Percentiles rank a stretch among this genome's conserved stretches.
These are phyloP conservation scores for Eira barbara DNA, from an alignment of 2,113 vertebrate genomes.

Conservation along the genomic window DNA sequence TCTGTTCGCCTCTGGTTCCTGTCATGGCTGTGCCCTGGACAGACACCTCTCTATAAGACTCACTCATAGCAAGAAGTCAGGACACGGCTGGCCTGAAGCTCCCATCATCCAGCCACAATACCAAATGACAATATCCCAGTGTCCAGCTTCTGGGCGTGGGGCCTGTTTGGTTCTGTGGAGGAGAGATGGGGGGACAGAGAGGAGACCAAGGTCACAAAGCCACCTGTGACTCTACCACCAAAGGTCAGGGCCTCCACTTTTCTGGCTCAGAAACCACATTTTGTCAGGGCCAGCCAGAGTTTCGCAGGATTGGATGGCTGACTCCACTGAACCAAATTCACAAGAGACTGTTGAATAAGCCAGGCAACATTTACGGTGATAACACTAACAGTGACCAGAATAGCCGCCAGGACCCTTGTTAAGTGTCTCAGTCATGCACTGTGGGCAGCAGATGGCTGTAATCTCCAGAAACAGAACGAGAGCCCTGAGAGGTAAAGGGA, in stretches of 20 bases:
- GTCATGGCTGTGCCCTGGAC: not conserved
- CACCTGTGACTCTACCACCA: not conserved
- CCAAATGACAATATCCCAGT: not conserved
- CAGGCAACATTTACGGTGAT: not conserved
- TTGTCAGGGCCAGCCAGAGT: not conserved
- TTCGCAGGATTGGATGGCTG: not conserved
- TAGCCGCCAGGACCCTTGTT: not conserved
- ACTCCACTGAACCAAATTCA: not conserved
- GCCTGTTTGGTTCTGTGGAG: not conserved
- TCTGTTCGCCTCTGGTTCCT: not conserved
- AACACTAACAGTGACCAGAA: not conserved
- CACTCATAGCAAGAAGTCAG: not conserved
- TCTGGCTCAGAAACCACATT: not conserved
- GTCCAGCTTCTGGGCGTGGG: not conserved
- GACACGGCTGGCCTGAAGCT: not conserved
- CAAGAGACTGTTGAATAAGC: not conserved
- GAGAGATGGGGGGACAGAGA: not conserved
- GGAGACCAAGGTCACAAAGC: not conserved
- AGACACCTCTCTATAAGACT: not conserved
- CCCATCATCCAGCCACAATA: not conserved
- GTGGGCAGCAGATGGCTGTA: not conserved
- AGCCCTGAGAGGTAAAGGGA: not conserved
- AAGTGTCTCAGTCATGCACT: not conserved
- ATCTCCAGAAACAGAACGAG: not conserved
- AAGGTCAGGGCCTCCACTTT: not conserved